These are phyloP conservation scores for Scolopax mira DNA, from an alignment of 2,113 vertebrate species.

Conservation along the genomic window DNA sequence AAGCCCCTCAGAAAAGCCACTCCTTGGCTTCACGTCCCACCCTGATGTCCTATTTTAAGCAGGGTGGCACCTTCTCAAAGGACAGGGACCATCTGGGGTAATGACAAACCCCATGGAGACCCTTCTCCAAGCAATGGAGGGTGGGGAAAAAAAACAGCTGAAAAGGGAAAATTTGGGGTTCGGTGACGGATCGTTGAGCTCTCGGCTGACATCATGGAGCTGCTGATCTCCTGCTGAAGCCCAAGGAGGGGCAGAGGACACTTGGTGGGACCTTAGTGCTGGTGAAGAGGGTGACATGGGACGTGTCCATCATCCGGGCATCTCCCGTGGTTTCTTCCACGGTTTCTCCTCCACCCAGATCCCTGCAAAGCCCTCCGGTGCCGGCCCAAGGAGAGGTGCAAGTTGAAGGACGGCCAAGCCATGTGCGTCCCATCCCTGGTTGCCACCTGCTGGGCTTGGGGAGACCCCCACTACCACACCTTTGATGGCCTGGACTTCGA, in stretches of 20 bases:
- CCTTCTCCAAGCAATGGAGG: no score
- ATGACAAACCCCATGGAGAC: no score
- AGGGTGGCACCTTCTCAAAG: background rate
- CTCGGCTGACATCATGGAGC: background rate
- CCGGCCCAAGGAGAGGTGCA: conserved; percentile 77
- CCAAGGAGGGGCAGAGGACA: background rate
- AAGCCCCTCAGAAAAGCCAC: background rate
- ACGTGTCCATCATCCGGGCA: no score
- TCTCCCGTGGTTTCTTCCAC: background rate
- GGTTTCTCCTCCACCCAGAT: conserved; percentile 62
- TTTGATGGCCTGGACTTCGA: conserved; percentile 71
- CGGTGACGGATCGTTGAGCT: background rate
- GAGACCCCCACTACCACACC: conserved; percentile 75
- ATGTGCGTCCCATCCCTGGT: conserved; percentile 74
- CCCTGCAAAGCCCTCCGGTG: conserved; percentile 76
- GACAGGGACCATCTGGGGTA: background rate
- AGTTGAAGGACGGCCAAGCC: conserved; percentile 37
- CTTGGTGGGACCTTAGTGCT: background rate
- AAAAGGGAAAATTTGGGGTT: no score
- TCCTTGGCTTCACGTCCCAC: background rate
- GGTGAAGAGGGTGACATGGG: background rate
- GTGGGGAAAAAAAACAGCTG: no score
- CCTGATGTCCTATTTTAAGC: background rate
- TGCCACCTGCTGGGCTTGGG: conserved; percentile 71
- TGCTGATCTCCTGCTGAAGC: background rate